Evolutionary conservation across 1,140 invertebrate genomes (phyloP), one percentile per base, ranked within the genome.

Genomic region (Bombus sibiricus): DNA sequence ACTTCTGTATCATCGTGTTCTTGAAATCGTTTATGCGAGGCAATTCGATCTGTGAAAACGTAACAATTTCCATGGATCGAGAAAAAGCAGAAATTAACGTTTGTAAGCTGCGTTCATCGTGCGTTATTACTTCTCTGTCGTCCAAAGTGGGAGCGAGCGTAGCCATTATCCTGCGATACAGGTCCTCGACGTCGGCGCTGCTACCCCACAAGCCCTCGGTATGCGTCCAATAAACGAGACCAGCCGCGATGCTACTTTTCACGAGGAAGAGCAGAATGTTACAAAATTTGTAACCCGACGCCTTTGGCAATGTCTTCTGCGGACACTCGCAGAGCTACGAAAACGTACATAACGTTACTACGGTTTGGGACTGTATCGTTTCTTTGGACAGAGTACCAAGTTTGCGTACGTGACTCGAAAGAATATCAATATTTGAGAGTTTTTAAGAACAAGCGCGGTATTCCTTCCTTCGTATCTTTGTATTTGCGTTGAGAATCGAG

Each of bases 181-280:
- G 85, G 18, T 93, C 88, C 66, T 94, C 92, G 25, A 90, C 90
- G 75, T 92, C 77, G 22, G 34, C 41, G 15, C 88, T 81, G 78
- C 87, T 85, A 15, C 93, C 90, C 93, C 93, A 94, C 22, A 94
- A 32, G 64, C 93, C 93, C 64, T 93, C 90, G 57, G 85, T 74
- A 2, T 73, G 83, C 6, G 92, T 94, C 92, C 93, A 94, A 53
- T 92, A 94, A 41, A 92, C 79, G 28, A 94, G 85, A 18, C 89
- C 91, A 18, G 69, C 84, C 32, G 83, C 86, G 37, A 92, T 72
- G 3, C 81, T 68, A 2, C 88, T 81, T 79, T 94, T 94, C n/a
- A 87, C 3, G 0, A 89, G 66, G 25, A 92, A 86, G 15, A 88
- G 43, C 18, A 84, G 37, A 41, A 53, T 66, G 13, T 62, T n/a